These are phyloP conservation scores for Diabrotica balteata DNA, from an alignment of 2,888 invertebrate genomes.

Conservation along the genomic window DNA sequence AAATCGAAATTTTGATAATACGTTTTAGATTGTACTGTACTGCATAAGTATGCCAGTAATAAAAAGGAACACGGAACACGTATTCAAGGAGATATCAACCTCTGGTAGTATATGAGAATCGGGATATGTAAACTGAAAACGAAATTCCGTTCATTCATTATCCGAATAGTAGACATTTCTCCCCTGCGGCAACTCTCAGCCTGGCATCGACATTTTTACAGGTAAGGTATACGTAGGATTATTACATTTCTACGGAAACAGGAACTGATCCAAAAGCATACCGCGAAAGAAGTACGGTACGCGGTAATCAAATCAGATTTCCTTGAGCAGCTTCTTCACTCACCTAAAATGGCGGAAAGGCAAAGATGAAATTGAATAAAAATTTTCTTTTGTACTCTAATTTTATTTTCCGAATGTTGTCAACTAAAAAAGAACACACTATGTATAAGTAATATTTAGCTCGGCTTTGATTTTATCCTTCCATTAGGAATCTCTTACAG, in stretches of 20 bases:
- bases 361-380: slow-evolving; percentile 35
- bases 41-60: too few relatives aligned
- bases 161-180: slow-evolving; percentile 5
- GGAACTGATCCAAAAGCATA: slow-evolving; percentile 43
- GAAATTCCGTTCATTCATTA: slow-evolving; percentile 16
- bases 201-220: slow-evolving; percentile 33
- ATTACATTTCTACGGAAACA: slow-evolving; percentile 43
- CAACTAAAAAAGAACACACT: slow-evolving; percentile 12
- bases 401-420: slow-evolving; percentile 30
- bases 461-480: too few relatives aligned
- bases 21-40: too few relatives aligned
- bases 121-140: slow-evolving; percentile 6
- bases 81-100: too few relatives aligned
- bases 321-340: slow-evolving; percentile 27
- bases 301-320: slow-evolving; percentile 41
- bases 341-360: slow-evolving; percentile 34
- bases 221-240: slow-evolving; percentile 37
- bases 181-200: slow-evolving; percentile 7
- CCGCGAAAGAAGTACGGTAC: slow-evolving; percentile 37
- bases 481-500: too few relatives aligned
- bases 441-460: background rate
- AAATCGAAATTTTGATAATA: too few relatives aligned
- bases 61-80: too few relatives aligned
- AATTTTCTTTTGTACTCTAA: slow-evolving; percentile 31
- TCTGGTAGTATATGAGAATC: slow-evolving; percentile 2